A percentile compares a stretch with the other conserved stretches of the same genome.
Evolutionary conservation across 2,888 invertebrate genomes (phyloP).

Genomic region (Agrochola macilenta): DNA sequence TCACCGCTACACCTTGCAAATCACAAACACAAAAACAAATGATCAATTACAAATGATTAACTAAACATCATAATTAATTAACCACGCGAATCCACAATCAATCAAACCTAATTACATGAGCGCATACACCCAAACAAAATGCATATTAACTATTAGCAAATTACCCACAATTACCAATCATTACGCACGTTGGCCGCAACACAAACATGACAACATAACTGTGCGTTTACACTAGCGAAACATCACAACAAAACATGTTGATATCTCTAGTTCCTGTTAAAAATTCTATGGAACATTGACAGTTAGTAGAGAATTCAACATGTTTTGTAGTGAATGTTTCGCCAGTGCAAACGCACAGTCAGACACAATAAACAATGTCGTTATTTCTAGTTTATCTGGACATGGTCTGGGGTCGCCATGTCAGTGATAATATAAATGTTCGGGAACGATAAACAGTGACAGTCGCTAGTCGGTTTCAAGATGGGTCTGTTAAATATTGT

Average conservation of each 20-base stretch:
- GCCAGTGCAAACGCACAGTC: no score
- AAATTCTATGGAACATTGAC: no score
- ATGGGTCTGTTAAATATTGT: conserved; percentile 45
- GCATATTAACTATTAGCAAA: conserved; percentile 29
- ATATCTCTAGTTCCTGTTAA: no score
- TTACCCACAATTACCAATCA: conserved; percentile 21
- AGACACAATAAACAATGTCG: conserved; percentile 60
- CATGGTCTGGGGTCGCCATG: conserved; percentile 44
- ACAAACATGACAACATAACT: conserved; percentile 18
- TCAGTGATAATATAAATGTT: conserved; percentile 34
- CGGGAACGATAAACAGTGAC: background rate
- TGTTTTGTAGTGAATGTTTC: no score
- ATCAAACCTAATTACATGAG: conserved; percentile 1
- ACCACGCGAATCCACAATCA: background rate
- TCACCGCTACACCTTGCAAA: no score
- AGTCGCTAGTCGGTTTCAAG: conserved; percentile 29
- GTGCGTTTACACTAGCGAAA: no score
- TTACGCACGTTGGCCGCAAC: conserved; percentile 12
- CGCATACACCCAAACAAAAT: conserved; percentile 1
- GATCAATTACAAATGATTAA: no score
- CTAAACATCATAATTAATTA: no score
- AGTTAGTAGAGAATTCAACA: no score
- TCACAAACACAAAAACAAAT: no score
- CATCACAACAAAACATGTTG: no score
- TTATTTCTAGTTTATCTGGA: conserved; percentile 54